Evolutionary conservation across 1,140 invertebrate species (phyloP).

Genomic region (Prorops nasuta): DNA sequence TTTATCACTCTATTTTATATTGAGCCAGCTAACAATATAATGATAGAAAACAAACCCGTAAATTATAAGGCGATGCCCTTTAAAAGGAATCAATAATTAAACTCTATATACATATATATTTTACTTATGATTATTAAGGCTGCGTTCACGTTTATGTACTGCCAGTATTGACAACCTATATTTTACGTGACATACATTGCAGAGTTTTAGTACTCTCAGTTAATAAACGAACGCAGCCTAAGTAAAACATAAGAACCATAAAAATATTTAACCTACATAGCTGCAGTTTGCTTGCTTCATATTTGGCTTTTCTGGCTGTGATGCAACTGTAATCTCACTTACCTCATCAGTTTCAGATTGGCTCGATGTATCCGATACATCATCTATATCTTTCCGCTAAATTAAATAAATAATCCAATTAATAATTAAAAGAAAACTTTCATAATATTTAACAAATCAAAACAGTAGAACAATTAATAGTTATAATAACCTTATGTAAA

Average conservation of each 20-base stretch:
- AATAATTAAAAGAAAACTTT: constrained; percentile 1
- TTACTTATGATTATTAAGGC: too few species aligned
- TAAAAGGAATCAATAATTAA: too few species aligned
- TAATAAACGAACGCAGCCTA: too few species aligned
- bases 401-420: constrained; percentile 4
- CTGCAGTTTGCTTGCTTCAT: constrained; percentile 37
- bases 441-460: neutral
- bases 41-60: too few species aligned
- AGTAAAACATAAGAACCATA: constrained; percentile 27
- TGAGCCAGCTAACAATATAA: too few species aligned
- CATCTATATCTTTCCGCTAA: constrained; percentile 33
- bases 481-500: constrained; percentile 33
- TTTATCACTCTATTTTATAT: too few species aligned
- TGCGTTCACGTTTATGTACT: too few species aligned
- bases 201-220: too few species aligned
- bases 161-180: too few species aligned
- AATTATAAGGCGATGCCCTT: too few species aligned
- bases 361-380: constrained; percentile 43
- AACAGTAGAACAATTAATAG: neutral
- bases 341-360: constrained; percentile 53
- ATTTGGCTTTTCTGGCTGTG: constrained; percentile 35
- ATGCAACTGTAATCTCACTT: constrained; percentile 50
- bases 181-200: too few species aligned
- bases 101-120: too few species aligned
- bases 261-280: constrained; percentile 32